Evolutionary conservation across 2,888 invertebrate species (phyloP).

Genomic region (Hirtodrosophila cameraria): DNA sequence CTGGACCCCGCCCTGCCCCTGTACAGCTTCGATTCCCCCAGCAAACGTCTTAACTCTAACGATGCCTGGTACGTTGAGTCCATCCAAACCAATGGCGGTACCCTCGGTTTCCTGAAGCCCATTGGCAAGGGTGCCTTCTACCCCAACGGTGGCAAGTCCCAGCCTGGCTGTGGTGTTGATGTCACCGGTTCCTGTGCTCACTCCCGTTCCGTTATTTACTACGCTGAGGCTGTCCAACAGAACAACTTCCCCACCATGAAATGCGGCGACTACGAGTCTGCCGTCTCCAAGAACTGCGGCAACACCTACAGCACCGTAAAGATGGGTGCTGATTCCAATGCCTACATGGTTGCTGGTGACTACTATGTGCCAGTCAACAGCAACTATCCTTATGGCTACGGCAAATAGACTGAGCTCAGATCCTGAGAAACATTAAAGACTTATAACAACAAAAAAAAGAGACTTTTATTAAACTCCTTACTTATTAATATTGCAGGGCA

Average conservation of each 20-base stretch:
- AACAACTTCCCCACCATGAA: constrained; percentile 70
- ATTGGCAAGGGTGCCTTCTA: constrained; percentile 85
- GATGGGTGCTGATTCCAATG: constrained; percentile 75
- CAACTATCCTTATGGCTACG: constrained; percentile 71
- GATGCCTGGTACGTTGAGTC: constrained; percentile 83
- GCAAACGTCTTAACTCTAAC: constrained; percentile 59
- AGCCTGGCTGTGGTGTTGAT: constrained; percentile 85
- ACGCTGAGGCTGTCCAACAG: constrained; percentile 83
- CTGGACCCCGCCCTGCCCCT: constrained; percentile 82
- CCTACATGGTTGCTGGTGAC: constrained; percentile 72
- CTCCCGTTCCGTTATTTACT: constrained; percentile 83
- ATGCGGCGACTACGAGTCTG: constrained; percentile 78
- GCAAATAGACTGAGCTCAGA: constrained; percentile 43
- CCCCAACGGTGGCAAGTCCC: constrained; percentile 85
- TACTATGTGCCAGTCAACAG: constrained; percentile 79
- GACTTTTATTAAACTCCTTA: background rate
- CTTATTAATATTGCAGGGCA: too few relatives aligned
- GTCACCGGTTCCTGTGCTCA: constrained; percentile 84
- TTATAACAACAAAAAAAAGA: background rate
- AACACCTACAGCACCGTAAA: constrained; percentile 67
- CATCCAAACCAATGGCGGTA: constrained; percentile 80
- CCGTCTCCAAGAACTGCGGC: constrained; percentile 67
- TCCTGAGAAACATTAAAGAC: constrained; percentile 24
- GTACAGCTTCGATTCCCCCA: constrained; percentile 66
- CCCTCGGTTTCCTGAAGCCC: constrained; percentile 78